Evolutionary conservation across 2,797 vertebrate species (phyloP), one percentile per base, ranked within the genome.

Genomic region (Bovichtus diacanthus): DNA sequence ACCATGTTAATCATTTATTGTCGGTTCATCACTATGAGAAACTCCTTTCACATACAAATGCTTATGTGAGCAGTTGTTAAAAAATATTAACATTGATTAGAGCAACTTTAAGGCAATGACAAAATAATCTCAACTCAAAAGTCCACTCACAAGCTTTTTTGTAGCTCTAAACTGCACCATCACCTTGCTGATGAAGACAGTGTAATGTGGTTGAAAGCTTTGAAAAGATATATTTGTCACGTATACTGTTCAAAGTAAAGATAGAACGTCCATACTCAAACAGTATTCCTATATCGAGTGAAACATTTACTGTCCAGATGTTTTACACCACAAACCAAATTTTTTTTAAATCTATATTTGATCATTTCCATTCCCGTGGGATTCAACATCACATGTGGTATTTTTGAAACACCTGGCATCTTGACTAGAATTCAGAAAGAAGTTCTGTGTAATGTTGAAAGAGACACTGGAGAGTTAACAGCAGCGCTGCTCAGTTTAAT

Each of bases 291-390:
- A 9, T 19, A 58, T 9, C 36, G 9, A 15, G 21, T 27, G 16
- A 59, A 39, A n/a, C 44, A 41, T 60, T 21, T 55, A 73, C n/a
- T 19, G 16, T n/a, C 27, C 23, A 63, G 27, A 63, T 36, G 47
- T 36, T 55, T 72, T 19, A 55, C 16, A 47, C 46, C 36, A 59
- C 50, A 66, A 41, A 50, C 34, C 41, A 65, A 56, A 21, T 9
- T n/a, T n/a, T n/a, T n/a, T n/a, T n/a, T n/a, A 18, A 21, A 8
- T 61, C 38, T 13, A 23, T 19, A 44, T 34, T 43, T 18, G 3
- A 53, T 46, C 12, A 12, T 46, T 53, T 13, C 9, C 56, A 18
- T 54, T 68, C 23, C 23, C 9, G 6, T 55, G 41, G 41, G 41
- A 61, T 38, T 50, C 10, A 34, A 13, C 9, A 47, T 34, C 31